phyloP scores from a whole-genome alignment of 2,888 invertebrate species.

The Caenorhabditis sp. region DNA sequence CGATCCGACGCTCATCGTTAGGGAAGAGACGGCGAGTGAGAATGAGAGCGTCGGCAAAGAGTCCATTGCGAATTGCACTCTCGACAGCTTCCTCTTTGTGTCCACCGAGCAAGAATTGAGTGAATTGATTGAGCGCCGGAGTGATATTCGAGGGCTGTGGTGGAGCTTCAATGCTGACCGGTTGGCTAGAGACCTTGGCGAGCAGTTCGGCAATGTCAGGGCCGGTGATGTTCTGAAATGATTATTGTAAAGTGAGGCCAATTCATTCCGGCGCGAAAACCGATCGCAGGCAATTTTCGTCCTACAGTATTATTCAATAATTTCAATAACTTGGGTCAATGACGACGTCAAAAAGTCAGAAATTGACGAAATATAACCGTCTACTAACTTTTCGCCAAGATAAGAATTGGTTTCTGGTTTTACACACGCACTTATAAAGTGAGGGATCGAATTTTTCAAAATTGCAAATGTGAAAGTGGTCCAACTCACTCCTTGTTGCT shows the following conservation, averaged over 20 bases:
- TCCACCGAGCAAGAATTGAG: slow-evolving; percentile 72
- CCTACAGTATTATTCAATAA: too few relatives aligned
- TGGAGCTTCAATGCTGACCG: slow-evolving; percentile 32
- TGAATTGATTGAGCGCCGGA: slow-evolving; percentile 64
- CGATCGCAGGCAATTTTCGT: too few relatives aligned
- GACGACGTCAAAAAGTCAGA: too few relatives aligned
- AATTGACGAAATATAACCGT: too few relatives aligned
- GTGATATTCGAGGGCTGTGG: slow-evolving; percentile 56
- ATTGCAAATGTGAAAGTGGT: slow-evolving; percentile 9
- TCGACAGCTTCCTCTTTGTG: slow-evolving; percentile 77
- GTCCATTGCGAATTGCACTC: slow-evolving; percentile 70
- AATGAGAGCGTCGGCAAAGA: slow-evolving; percentile 75
- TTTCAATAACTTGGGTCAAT: too few relatives aligned
- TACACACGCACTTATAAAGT: too few relatives aligned
- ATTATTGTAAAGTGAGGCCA: too few relatives aligned
- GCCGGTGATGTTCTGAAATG: slow-evolving; percentile 73
- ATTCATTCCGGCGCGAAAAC: too few relatives aligned
- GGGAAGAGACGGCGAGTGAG: slow-evolving; percentile 70
- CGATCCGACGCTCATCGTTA: slow-evolving; percentile 63
- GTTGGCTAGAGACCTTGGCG: slow-evolving; percentile 35
- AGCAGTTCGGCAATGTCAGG: slow-evolving; percentile 75
- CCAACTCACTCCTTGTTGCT: slow-evolving; percentile 66
- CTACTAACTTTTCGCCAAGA: too few relatives aligned
- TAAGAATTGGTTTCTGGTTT: too few relatives aligned
- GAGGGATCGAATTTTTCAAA: too few relatives aligned